Conservation (phyloP, 2,797 vertebrate species). For the Tolypeutes matacus region DNA sequence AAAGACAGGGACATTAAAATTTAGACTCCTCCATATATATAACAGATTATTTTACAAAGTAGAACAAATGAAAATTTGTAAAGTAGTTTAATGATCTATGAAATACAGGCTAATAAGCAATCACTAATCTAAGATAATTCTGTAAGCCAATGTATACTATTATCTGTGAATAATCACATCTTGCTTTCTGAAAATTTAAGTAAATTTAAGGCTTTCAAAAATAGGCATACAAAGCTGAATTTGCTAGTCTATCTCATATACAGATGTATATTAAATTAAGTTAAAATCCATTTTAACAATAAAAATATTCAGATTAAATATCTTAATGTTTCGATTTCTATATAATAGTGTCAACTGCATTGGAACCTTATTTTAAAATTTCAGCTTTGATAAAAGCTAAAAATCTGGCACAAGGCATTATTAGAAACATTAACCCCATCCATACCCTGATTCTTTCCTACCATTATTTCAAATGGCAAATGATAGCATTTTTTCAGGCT, state of each 20-base stretch:
- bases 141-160: neutral
- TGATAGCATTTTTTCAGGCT: neutral
- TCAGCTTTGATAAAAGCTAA: constrained; percentile 45
- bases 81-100: constrained; percentile 34
- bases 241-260: constrained; percentile 30
- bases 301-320: constrained; percentile 42
- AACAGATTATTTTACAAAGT: constrained; percentile 54
- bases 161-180: neutral
- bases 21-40: constrained; percentile 9
- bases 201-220: constrained; percentile 54
- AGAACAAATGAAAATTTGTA: constrained; percentile 53
- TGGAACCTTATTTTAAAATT: constrained; percentile 16
- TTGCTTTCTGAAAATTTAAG: constrained; percentile 34
- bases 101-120: constrained; percentile 58
- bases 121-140: constrained; percentile 26
- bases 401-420: constrained; percentile 15
- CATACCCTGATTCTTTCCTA: neutral
- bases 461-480: neutral
- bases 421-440: neutral
- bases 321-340: constrained; percentile 53
- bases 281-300: constrained; percentile 50
- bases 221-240: constrained; percentile 15
- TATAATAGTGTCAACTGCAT: neutral
- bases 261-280: neutral
- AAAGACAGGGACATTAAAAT: constrained; percentile 53